Base-by-base conservation (phyloP, 1,140 invertebrate genomes). In the Drosophila prosaltans region DNA sequence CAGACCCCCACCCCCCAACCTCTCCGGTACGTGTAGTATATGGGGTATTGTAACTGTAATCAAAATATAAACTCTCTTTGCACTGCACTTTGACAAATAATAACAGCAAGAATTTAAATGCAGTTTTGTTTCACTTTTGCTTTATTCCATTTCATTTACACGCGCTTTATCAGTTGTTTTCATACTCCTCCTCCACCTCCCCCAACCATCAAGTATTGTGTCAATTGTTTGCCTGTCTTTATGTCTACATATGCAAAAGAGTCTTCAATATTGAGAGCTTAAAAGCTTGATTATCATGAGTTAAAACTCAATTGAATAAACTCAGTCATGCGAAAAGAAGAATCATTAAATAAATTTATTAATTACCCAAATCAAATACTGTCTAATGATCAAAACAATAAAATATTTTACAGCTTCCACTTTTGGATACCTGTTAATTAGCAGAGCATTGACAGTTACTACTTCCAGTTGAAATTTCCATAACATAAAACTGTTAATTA, bases 81-180 rank as follows among this genome's bases (percentile, higher is more conserved):
- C 57, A 40, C 32, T 59, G 63, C 24, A 48, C 62, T 40, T 36
- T 62, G 28, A 16, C 58, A 65, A 70, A 58, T 8, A 40, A 60
- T 39, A 16, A 57, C 16, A 69, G 30, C 48, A 69, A 62, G 45
- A 69, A 69, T 16, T 51, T 26, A 65, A 65, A 63, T 39, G 72
- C 57, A 45, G 26, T 72, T 75, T 45, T 58, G 39, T 36, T 78
- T 72, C 69, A 65, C 32, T 72, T 67, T 65, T 45, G 65, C 55
- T 71, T 76, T 32, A 39, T 54, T 69, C 58, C 61, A 21, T 66
- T 63, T 74, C 60, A 84, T 72, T 74, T 86, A 45, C 70, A 70
- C 78, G 67, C 83, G 69, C 80, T 65, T 82, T 88, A 86, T 86
- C 83, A 77, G 69, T 68, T 68, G 43, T 71, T 64, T n/a, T 24